Evolutionary conservation across 1,140 invertebrate species (phyloP).

Genomic region (Hermetia illucens): DNA sequence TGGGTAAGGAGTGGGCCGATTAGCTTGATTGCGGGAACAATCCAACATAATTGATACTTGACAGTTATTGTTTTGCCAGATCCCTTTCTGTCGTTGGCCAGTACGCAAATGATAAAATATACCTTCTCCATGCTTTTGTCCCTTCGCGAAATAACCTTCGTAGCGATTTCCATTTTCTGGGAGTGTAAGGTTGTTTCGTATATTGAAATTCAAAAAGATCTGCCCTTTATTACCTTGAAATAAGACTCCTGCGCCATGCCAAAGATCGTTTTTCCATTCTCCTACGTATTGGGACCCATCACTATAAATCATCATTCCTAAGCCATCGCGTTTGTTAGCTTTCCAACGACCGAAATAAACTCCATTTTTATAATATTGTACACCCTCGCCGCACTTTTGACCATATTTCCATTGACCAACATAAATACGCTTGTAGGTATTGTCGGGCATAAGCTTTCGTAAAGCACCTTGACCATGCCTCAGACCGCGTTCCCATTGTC

Average conservation of each 20-base stretch:
- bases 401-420: constrained; percentile 35
- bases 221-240: constrained; percentile 17
- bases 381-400: constrained; percentile 32
- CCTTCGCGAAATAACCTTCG: constrained; percentile 38
- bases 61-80: constrained; percentile 35
- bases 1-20: constrained; percentile 15
- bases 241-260: constrained; percentile 30
- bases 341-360: constrained; percentile 32
- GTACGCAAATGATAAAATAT: constrained; percentile 38
- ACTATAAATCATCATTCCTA: constrained; percentile 39
- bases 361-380: constrained; percentile 21
- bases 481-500: constrained; percentile 33
- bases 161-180: constrained; percentile 42
- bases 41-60: constrained; percentile 33
- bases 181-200: constrained; percentile 1
- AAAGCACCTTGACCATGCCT: constrained; percentile 34
- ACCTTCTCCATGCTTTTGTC: constrained; percentile 40
- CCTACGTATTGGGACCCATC: constrained; percentile 38
- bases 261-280: constrained; percentile 26
- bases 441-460: constrained; percentile 13
- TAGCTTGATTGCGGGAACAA: constrained; percentile 10
- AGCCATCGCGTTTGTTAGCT: constrained; percentile 41
- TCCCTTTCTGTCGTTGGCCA: constrained; percentile 40
- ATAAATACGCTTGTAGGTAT: constrained; percentile 22
- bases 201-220: neutral